Conservation (phyloP, 2,888 invertebrate species). For the Iselma pallidipennis region DNA sequence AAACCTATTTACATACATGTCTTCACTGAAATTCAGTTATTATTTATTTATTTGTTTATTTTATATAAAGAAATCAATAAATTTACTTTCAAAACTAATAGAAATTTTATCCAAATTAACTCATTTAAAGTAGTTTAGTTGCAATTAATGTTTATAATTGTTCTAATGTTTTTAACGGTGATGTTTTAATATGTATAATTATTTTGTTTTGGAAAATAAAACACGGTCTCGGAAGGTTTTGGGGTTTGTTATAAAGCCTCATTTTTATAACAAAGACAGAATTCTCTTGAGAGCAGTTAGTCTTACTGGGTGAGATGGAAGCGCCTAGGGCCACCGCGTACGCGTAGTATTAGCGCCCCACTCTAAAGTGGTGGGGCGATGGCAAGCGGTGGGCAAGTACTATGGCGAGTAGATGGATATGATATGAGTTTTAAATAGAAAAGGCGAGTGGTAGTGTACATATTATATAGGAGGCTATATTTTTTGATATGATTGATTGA, state of each 20-base stretch:
- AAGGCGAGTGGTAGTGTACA: slow-evolving; percentile 50
- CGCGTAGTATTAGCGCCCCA: too few relatives aligned
- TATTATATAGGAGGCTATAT: slow-evolving; percentile 33
- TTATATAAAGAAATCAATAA: background rate
- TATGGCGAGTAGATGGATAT: slow-evolving; percentile 46
- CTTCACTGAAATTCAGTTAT: slow-evolving; percentile 6
- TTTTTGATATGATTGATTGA: background rate
- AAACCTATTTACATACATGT: slow-evolving; percentile 14
- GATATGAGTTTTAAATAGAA: slow-evolving; percentile 38
- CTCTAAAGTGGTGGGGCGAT: background rate
- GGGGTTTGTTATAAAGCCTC: background rate
- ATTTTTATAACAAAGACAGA: background rate
- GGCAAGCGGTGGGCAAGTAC: slow-evolving; percentile 25
- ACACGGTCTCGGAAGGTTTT: background rate
- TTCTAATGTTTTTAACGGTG: background rate
- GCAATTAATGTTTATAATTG: background rate
- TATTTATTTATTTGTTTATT: background rate
- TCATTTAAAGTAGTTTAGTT: slow-evolving; percentile 1
- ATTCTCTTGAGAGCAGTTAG: too few relatives aligned
- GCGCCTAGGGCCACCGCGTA: slow-evolving; percentile 18
- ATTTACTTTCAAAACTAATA: background rate
- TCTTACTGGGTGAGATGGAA: slow-evolving; percentile 20
- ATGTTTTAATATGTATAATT: background rate
- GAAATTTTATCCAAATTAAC: background rate
- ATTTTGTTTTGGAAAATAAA: background rate